These are phyloP conservation scores for Eurytoma adleriae DNA, from an alignment of 2,888 invertebrate genomes.

Conservation along the genomic window DNA sequence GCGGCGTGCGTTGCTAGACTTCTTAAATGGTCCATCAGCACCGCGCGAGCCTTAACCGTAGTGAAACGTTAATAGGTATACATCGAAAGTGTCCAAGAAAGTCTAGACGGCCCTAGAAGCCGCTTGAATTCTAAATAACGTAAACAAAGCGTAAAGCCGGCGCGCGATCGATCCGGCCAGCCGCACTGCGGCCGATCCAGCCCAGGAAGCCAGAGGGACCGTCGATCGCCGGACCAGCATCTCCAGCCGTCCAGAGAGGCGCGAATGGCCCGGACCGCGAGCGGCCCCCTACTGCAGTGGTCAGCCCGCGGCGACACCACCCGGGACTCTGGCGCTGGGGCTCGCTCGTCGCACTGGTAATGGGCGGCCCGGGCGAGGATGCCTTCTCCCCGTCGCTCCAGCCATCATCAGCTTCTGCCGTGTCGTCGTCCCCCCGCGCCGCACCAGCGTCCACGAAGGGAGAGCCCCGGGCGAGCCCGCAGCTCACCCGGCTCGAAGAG, in stretches of 20 bases:
- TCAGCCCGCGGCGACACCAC: neutral
- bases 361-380: constrained; percentile 75
- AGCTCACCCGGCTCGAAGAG: constrained; percentile 27
- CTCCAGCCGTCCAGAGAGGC: neutral
- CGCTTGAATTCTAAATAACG: no score
- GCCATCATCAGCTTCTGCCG: constrained; percentile 68
- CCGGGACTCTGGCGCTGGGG: neutral
- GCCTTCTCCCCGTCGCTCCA: constrained; percentile 74
- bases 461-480: constrained; percentile 27
- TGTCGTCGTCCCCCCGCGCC: constrained; percentile 56
- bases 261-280: constrained; percentile 52
- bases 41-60: constrained; percentile 67
- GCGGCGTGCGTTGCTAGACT: constrained; percentile 59
- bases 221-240: neutral
- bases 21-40: constrained; percentile 72
- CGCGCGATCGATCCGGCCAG: no score
- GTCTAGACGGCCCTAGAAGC: constrained; percentile 68
- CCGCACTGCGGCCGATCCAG: neutral
- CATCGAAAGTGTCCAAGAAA: constrained; percentile 71
- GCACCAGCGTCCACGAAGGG: constrained; percentile 43
- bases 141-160: no score
- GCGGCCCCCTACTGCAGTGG: neutral
- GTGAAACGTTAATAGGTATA: constrained; percentile 68
- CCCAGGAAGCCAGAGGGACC: neutral
- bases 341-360: constrained; percentile 68